Conservation (phyloP, 1,140 invertebrate species). For the Zaprionus inermis region DNA sequence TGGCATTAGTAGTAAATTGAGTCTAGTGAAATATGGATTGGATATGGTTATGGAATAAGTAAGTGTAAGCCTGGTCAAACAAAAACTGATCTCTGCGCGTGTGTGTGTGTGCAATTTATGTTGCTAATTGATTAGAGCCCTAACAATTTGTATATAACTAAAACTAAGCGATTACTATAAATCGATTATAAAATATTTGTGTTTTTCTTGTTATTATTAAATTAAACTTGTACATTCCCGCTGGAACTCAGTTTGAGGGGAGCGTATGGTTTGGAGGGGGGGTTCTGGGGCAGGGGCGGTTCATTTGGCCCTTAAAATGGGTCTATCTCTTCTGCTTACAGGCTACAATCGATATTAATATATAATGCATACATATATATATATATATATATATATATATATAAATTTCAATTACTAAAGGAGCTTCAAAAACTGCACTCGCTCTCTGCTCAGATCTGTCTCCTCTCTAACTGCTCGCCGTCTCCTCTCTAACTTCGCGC, state of each 20-base stretch:
- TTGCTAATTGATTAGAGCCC: constrained; percentile 66
- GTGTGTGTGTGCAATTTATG: constrained; percentile 67
- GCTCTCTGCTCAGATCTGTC: neutral
- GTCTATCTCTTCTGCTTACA: constrained; percentile 37
- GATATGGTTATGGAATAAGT: constrained; percentile 19
- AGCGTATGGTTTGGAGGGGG: neutral
- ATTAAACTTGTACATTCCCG: constrained; percentile 45
- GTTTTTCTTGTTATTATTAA: constrained; percentile 27
- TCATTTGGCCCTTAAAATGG: constrained; percentile 39
- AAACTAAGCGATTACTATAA: constrained; percentile 66
- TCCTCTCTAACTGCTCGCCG: neutral
- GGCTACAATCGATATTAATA: constrained; percentile 52
- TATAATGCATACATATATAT: constrained; percentile 39
- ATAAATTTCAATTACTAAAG: constrained; percentile 72
- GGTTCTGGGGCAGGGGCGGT: neutral
- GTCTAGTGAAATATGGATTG: constrained; percentile 43
- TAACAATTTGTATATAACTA: constrained; percentile 77
- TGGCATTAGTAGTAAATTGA: constrained; percentile 57
- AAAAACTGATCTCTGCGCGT: constrained; percentile 49
- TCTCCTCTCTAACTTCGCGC: neutral
- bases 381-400: constrained; percentile 13
- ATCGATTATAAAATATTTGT: constrained; percentile 72
- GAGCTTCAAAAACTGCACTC: constrained; percentile 62
- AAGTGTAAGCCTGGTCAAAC: constrained; percentile 51
- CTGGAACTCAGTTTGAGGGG: constrained; percentile 32